Conservation (phyloP, 2,888 invertebrate species). For the Sesamia inferens region DNA sequence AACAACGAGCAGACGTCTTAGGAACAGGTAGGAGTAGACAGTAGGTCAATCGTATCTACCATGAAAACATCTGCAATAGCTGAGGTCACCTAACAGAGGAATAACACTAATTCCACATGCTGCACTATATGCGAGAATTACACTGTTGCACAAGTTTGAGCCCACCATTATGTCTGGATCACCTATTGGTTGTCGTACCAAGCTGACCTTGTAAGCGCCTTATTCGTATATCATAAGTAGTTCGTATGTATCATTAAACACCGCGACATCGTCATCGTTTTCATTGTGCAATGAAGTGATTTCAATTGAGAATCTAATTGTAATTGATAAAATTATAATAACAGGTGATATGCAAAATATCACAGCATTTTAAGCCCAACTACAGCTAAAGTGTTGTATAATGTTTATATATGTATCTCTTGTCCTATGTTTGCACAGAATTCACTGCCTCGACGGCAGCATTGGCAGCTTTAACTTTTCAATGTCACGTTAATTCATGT, state of each 20-base stretch:
- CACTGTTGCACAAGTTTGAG: constrained; percentile 5
- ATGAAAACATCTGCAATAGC: not conserved
- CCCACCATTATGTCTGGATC: constrained; percentile 8
- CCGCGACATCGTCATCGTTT: constrained; percentile 15
- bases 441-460: not conserved
- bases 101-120: not conserved
- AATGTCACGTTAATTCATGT: not conserved
- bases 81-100: not conserved
- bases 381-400: not conserved
- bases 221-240: constrained; percentile 18
- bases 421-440: not conserved
- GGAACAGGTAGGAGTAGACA: not conserved
- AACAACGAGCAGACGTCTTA: not conserved
- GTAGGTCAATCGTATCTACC: not conserved
- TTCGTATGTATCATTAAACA: constrained; percentile 15
- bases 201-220: constrained; percentile 7
- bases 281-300: not conserved
- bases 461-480: not conserved
- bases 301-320: not conserved
- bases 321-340: not conserved
- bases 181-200: not conserved
- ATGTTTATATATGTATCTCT: not conserved
- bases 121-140: constrained; percentile 12
- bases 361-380: not conserved
- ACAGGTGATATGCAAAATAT: not conserved